A percentile compares a stretch with the other conserved stretches of the same genome.
Conservation (phyloP, 2,113 vertebrate genomes). For the Bos javanicus region DNA sequence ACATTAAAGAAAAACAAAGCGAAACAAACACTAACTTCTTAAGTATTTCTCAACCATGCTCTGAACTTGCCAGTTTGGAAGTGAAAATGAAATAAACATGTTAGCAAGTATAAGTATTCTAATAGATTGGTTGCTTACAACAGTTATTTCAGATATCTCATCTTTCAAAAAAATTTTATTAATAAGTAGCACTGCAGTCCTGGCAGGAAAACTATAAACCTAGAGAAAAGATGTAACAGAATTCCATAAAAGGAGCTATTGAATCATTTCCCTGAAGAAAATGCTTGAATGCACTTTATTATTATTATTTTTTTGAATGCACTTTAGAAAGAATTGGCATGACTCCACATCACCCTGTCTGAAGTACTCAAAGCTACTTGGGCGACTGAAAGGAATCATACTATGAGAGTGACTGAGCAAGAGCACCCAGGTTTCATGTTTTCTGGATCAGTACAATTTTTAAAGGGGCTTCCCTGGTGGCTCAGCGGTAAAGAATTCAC, state of each 20-base stretch:
- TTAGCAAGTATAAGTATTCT: constrained; percentile 1
- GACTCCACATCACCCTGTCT: not conserved
- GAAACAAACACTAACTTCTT: not conserved
- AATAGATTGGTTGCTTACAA: not conserved
- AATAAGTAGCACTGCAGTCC: not conserved
- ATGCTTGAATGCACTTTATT: constrained; percentile 13
- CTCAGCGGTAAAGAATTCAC: not conserved
- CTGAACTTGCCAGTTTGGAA: constrained; percentile 5
- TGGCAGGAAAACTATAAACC: constrained; percentile 17
- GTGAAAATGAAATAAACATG: not conserved
- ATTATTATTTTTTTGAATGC: not conserved
- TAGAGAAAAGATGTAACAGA: not conserved
- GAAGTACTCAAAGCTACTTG: not conserved
- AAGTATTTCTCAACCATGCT: constrained; percentile 6
- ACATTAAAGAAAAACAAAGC: not conserved
- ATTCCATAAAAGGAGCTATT: constrained; percentile 29
- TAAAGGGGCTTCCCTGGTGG: not conserved
- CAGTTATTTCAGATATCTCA: not conserved
- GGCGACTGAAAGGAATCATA: not conserved
- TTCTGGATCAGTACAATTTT: not conserved
- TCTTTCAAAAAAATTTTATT: constrained; percentile 11
- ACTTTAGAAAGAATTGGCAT: constrained; percentile 12
- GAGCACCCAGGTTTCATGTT: not conserved
- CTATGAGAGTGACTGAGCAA: not conserved
- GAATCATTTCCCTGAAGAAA: constrained; percentile 47